phyloP scores from a whole-genome alignment of 2,797 vertebrate genomes.

The Protonibea diacanthus region DNA sequence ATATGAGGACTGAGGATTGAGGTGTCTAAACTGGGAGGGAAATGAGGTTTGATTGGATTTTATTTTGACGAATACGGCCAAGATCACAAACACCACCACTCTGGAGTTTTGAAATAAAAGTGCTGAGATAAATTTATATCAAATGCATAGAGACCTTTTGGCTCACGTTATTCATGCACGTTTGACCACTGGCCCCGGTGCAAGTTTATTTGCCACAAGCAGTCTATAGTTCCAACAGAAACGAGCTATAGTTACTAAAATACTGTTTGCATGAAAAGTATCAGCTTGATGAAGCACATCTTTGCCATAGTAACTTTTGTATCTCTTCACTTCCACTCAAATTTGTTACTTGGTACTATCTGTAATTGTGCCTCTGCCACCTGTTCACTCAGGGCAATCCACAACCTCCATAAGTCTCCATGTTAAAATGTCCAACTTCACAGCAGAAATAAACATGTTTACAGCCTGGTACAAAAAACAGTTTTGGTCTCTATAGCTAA shows the following conservation, averaged over 20 bases:
- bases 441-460: no score
- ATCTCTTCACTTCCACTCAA: neutral
- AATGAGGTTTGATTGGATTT: slow-evolving; percentile 26
- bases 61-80: slow-evolving; percentile 13
- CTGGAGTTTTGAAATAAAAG: neutral
- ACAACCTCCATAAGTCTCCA: no score
- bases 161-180: neutral
- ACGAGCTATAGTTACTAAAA: neutral
- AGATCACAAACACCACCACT: slow-evolving; percentile 16
- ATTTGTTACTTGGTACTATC: no score
- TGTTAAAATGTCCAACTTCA: no score
- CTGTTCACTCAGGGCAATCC: no score
- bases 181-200: neutral
- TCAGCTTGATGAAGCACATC: neutral
- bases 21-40: slow-evolving; percentile 23
- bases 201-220: neutral
- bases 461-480: no score
- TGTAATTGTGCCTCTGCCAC: no score
- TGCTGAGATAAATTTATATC: neutral
- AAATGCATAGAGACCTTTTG: neutral
- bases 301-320: neutral
- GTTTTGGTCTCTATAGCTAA: no score
- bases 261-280: neutral
- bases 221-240: no score
- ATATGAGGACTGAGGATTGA: slow-evolving; percentile 45